Base-by-base conservation (phyloP, 2,888 invertebrate species). In the Caradrina kadenii region DNA sequence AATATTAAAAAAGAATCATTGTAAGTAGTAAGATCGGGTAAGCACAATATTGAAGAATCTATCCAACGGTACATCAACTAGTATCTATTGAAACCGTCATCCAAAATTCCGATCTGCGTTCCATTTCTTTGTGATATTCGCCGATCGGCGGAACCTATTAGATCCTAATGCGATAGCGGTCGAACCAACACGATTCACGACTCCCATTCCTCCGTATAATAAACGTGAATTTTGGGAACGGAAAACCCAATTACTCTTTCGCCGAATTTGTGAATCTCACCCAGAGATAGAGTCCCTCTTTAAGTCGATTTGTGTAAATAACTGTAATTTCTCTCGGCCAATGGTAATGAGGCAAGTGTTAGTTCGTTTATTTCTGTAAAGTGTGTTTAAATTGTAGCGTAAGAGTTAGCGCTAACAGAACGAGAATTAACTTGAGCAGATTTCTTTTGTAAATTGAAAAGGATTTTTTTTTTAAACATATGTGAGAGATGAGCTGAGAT, bases 231-330 rank as follows among this genome's bases (percentile, higher is more conserved):
- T 73, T 73, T n/a, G 54, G 48, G 39, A 39, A n/a, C 59, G 55
- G 68, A 60, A 73, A 60, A 66, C 59, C 55, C 73, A 60, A 73
- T 73, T 73, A 60, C 73, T 11, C n/a, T n/a, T 60, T 73, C 50
- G 22, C 49, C 21, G 21, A 55, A 60, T 60, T 55, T 45, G 13
- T 42, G 15, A 48, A 10, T n/a, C 11, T 15, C n/a, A 69, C 19
- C 53, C 72, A 5, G 31, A 22, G 10, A 62, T 22, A 11, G 10
- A 26, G 26, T 26, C 50, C 26, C 17, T n/a, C 10, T 58, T n/a
- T 1, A 15, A 13, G 53, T 65, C 22, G 48, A 54, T 49, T 21
- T 31, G 5, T 31, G 21, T 39, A 19, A 19, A 42, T 45, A 45
- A 11, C 45, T 35, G 21, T 70, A 61, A 49, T 19, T 7, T 2